These are phyloP conservation scores for Barypeithes pellucidus DNA, from an alignment of 2,888 invertebrate genomes.

Conservation along the genomic window DNA sequence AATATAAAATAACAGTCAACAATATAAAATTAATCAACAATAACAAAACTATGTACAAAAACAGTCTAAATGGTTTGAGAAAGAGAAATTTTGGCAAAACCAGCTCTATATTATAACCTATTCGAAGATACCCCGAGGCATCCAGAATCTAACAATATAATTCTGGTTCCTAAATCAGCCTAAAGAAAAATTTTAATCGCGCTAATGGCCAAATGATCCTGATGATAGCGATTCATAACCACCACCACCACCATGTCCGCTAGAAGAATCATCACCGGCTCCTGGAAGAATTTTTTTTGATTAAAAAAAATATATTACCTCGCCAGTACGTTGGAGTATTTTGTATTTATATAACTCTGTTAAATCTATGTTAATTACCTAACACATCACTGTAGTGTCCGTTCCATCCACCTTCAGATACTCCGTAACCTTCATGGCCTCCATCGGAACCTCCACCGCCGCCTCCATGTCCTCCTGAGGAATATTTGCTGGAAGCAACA, in stretches of 20 bases:
- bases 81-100: background rate
- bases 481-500: slow-evolving; percentile 61
- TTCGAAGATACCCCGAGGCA: too few species aligned
- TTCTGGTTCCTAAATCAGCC: slow-evolving; percentile 1
- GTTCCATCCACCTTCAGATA: slow-evolving; percentile 56
- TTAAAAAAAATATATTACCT: too few species aligned
- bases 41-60: slow-evolving; percentile 44
- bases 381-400: slow-evolving; percentile 61
- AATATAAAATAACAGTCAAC: slow-evolving; percentile 49
- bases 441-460: slow-evolving; percentile 55
- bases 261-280: slow-evolving; percentile 42
- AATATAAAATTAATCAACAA: slow-evolving; percentile 52
- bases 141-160: slow-evolving; percentile 10
- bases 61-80: slow-evolving; percentile 38
- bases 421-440: slow-evolving; percentile 55
- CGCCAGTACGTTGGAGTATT: too few species aligned
- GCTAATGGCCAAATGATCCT: slow-evolving; percentile 42
- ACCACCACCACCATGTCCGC: slow-evolving; percentile 11
- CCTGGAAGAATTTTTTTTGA: slow-evolving; percentile 37
- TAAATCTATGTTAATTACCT: slow-evolving; percentile 45
- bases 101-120: slow-evolving; percentile 10
- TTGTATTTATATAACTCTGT: too few species aligned
- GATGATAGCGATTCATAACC: slow-evolving; percentile 42
- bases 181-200: slow-evolving; percentile 26
- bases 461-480: slow-evolving; percentile 57